A percentile compares a stretch with the other conserved stretches of the same genome.
Evolutionary conservation across 1,140 invertebrate species (phyloP).

Genomic region (Antheraea pernyi): DNA sequence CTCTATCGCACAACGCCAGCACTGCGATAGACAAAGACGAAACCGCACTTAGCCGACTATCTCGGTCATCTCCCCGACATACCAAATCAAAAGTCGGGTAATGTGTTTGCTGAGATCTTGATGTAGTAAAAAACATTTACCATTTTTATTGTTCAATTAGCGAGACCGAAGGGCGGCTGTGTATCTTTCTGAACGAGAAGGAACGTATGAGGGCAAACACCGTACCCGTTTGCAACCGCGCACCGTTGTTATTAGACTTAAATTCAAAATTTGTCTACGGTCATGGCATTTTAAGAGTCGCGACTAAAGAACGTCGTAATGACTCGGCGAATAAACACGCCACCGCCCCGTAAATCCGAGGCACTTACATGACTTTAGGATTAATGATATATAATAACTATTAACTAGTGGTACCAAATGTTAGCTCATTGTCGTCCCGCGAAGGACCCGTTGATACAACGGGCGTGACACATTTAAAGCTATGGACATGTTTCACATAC

Average conservation of each 20-base stretch:
- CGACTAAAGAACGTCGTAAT: background rate
- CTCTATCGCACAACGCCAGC: too few relatives aligned
- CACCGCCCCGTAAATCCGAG: conserved; percentile 69
- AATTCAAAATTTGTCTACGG: background rate
- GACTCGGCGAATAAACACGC: conserved; percentile 38
- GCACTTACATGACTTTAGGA: conserved; percentile 76
- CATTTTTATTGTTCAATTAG: background rate
- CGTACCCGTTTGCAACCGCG: background rate
- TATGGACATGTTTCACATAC: conserved; percentile 76
- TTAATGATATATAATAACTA: conserved; percentile 74
- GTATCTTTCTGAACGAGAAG: conserved; percentile 4
- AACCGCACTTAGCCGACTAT: too few relatives aligned
- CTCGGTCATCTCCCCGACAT: too few relatives aligned
- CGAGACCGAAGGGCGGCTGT: background rate
- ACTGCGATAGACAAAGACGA: too few relatives aligned
- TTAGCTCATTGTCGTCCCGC: conserved; percentile 64
- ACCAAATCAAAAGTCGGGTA: too few relatives aligned
- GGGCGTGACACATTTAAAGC: conserved; percentile 75
- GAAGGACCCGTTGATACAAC: conserved; percentile 76
- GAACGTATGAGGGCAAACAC: background rate
- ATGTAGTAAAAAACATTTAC: background rate
- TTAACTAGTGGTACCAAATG: conserved; percentile 57
- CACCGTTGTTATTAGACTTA: background rate
- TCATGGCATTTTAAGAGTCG: conserved; percentile 2
- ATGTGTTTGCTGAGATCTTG: too few relatives aligned